phyloP scores from a whole-genome alignment of 2,888 invertebrate genomes.

The Hypercompe scribonia region DNA sequence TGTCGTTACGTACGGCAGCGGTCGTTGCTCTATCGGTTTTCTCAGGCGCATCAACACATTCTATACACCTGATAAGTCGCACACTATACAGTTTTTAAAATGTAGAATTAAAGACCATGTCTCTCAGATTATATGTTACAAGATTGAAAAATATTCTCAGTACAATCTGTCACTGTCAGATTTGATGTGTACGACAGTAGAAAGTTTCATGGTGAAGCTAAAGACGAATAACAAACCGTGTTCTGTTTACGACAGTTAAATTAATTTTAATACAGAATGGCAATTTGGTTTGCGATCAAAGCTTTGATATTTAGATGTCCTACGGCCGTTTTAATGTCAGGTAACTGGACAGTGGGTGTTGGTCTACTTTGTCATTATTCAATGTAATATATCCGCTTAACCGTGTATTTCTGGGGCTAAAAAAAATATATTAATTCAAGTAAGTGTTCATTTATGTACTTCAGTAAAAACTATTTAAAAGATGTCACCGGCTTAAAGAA shows the following conservation, averaged over 20 bases:
- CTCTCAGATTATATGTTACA: background rate
- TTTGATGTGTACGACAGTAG: background rate
- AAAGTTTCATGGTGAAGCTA: background rate
- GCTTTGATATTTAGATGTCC: background rate
- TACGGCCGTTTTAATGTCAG: background rate
- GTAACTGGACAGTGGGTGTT: background rate
- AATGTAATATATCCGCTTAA: background rate
- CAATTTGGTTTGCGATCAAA: background rate
- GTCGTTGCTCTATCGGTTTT: background rate
- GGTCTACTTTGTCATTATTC: background rate
- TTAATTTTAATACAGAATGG: background rate
- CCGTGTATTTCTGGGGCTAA: background rate
- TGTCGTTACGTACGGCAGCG: background rate
- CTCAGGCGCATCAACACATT: background rate
- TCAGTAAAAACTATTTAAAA: too few relatives aligned
- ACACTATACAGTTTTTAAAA: background rate
- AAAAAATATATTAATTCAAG: background rate
- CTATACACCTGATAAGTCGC: background rate
- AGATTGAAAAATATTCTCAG: too few relatives aligned
- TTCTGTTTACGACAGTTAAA: background rate
- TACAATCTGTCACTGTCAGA: background rate
- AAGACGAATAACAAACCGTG: background rate
- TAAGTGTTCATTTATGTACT: too few relatives aligned
- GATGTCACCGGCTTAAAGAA: too few relatives aligned
- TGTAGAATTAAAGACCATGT: background rate